phyloP scores from a whole-genome alignment of 2,113 vertebrate genomes.

The Hippocampus barbouri region DNA sequence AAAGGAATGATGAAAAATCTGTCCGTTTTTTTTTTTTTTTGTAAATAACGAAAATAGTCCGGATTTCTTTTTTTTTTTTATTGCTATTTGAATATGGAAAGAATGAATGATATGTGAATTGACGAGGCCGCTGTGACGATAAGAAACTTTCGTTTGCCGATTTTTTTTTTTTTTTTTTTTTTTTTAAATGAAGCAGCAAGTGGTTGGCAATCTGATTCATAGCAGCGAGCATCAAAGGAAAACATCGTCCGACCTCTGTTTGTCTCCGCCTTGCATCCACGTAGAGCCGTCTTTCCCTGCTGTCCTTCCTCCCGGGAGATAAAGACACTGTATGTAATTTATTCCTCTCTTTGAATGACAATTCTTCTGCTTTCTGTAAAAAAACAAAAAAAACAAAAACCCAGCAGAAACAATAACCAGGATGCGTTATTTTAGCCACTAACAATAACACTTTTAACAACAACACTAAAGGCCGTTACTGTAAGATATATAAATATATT shows the following conservation, averaged over 20 bases:
- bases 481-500: conserved; percentile 75
- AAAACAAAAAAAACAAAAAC: conserved; percentile 23
- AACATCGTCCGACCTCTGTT: conserved; percentile 42
- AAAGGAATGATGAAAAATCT: no score
- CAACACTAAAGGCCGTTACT: conserved; percentile 57
- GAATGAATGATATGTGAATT: neutral
- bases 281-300: conserved; percentile 52
- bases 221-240: conserved; percentile 15
- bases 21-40: no score
- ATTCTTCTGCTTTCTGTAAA: conserved; percentile 58
- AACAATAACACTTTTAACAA: conserved; percentile 62
- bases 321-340: conserved; percentile 68
- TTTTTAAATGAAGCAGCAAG: neutral
- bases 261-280: conserved; percentile 27
- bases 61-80: neutral
- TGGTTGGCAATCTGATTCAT: neutral
- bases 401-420: conserved; percentile 30
- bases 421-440: conserved; percentile 31
- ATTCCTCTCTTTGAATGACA: conserved; percentile 66
- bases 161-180: no score
- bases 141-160: neutral
- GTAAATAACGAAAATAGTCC: no score
- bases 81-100: neutral
- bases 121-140: neutral
- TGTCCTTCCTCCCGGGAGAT: conserved; percentile 58